These are phyloP conservation scores for Junonia oenone DNA, from an alignment of 2,888 invertebrate species.

Conservation along the genomic window DNA sequence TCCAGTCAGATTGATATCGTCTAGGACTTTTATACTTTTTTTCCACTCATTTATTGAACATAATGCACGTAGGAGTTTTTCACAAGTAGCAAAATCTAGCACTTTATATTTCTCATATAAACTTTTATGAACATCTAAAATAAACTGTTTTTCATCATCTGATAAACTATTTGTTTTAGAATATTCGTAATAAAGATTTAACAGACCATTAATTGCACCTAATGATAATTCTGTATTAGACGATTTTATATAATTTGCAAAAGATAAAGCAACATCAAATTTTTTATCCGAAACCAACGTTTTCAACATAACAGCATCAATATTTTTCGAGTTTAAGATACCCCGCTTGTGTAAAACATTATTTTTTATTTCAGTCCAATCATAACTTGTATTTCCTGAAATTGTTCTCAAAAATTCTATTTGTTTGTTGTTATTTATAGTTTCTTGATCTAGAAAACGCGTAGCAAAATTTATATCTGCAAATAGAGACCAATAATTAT, in stretches of 20 bases:
- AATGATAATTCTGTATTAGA: conserved; percentile 73
- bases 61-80: conserved; percentile 81
- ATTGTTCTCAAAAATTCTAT: conserved; percentile 48
- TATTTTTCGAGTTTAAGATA: conserved; percentile 66
- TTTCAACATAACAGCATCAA: conserved; percentile 81
- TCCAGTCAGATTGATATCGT: conserved; percentile 74
- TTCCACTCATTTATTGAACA: conserved; percentile 83
- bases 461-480: conserved; percentile 16
- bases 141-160: conserved; percentile 69
- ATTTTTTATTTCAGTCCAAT: conserved; percentile 64
- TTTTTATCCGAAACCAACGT: conserved; percentile 62
- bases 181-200: conserved; percentile 73
- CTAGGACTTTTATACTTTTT: conserved; percentile 78
- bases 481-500: background rate
- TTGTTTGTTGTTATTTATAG: conserved; percentile 39
- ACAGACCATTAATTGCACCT: conserved; percentile 78
- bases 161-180: conserved; percentile 46
- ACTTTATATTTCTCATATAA: conserved; percentile 76
- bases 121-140: conserved; percentile 69
- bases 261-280: conserved; percentile 75
- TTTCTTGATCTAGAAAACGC: conserved; percentile 8
- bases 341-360: conserved; percentile 54
- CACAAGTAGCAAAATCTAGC: conserved; percentile 81
- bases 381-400: conserved; percentile 37
- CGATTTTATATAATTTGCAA: conserved; percentile 74